phyloP scores from a whole-genome alignment of 2,113 vertebrate genomes.

The Scolopax mira region DNA sequence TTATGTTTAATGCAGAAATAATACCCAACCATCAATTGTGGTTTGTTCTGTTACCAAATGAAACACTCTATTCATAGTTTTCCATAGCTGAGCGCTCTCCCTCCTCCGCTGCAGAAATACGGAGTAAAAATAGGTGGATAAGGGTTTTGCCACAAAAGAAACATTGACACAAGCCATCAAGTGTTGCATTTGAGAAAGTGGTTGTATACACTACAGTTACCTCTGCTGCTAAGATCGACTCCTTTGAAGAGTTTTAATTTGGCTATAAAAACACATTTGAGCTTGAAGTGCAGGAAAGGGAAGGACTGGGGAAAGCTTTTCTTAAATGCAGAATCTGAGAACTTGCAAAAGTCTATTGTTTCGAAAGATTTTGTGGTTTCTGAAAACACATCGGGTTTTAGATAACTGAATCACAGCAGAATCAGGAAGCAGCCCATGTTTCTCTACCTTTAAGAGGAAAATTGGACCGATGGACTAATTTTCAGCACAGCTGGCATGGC shows the following conservation, averaged over 20 bases:
- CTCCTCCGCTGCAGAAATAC: not conserved
- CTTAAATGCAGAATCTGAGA: not conserved
- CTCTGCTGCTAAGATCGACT: not conserved
- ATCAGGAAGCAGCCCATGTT: not conserved
- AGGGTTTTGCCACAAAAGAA: constrained; percentile 54
- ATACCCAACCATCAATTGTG: constrained; percentile 24
- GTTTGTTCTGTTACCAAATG: constrained; percentile 38
- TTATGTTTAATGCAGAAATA: constrained; percentile 47
- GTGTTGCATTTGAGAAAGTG: constrained; percentile 17
- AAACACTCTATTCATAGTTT: constrained; percentile 16
- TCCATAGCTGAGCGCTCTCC: not conserved
- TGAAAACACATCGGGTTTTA: not conserved
- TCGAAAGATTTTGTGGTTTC: not conserved
- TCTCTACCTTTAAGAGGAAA: not conserved
- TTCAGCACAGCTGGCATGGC: not conserved
- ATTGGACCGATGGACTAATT: not conserved
- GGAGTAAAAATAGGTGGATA: constrained; percentile 53
- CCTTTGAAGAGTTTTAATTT: constrained; percentile 29
- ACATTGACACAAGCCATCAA: constrained; percentile 40
- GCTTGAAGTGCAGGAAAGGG: not conserved
- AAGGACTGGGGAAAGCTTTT: not conserved
- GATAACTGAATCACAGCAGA: constrained; percentile 23
- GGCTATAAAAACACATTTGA: not conserved
- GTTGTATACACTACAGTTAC: not conserved
- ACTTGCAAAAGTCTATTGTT: constrained; percentile 24